Evolutionary conservation across 2,888 invertebrate genomes (phyloP).

Genomic region (Apamea monoglypha): DNA sequence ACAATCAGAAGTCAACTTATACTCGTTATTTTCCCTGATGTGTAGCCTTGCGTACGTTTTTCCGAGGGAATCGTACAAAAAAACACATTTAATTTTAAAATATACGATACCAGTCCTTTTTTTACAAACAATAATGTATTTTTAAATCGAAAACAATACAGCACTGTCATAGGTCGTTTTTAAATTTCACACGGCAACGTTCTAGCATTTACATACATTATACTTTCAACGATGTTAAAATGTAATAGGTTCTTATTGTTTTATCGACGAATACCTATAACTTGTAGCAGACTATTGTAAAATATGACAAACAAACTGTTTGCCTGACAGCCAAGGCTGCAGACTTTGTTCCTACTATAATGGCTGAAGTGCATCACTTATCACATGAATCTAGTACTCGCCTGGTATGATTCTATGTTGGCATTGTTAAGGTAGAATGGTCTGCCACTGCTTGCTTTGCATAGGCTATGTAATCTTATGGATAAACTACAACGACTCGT

Average conservation of each 20-base stretch:
- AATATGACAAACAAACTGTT: conserved; percentile 45
- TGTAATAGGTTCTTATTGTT: conserved; percentile 51
- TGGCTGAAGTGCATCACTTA: conserved; percentile 75
- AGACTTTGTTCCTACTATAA: conserved; percentile 54
- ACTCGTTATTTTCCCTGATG: no score
- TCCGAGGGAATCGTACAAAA: not conserved
- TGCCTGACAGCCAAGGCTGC: conserved; percentile 56
- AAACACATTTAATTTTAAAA: not conserved
- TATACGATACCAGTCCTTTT: conserved; percentile 15
- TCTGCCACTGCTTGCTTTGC: conserved; percentile 80
- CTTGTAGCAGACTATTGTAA: conserved; percentile 45
- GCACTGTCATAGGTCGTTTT: conserved; percentile 33
- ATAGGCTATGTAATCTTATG: conserved; percentile 71
- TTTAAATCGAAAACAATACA: conserved; percentile 47
- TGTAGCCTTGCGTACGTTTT: not conserved
- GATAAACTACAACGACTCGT: conserved; percentile 44
- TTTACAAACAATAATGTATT: conserved; percentile 10
- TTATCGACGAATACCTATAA: conserved; percentile 13
- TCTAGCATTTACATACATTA: conserved; percentile 63
- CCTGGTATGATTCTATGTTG: conserved; percentile 85
- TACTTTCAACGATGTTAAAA: conserved; percentile 49
- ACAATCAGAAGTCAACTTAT: not conserved
- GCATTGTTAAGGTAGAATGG: conserved; percentile 74
- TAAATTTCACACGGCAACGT: conserved; percentile 22
- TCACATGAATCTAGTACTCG: conserved; percentile 77